Base-by-base conservation (phyloP, 2,797 vertebrate species). In the Galaxias olidus region DNA sequence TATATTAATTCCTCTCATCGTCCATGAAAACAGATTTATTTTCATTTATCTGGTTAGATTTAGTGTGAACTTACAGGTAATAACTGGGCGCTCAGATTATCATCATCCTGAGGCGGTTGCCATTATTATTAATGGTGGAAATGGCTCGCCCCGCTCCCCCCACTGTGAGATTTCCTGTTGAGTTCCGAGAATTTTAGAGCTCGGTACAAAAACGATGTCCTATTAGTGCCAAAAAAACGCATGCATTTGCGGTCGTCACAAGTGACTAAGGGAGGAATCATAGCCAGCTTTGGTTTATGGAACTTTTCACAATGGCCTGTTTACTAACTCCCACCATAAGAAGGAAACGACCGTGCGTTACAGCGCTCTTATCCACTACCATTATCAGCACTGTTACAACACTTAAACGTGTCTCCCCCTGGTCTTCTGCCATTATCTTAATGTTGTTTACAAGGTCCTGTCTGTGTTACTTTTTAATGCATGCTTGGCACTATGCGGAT, bases 121-220 rank as follows among this genome's bases (percentile, higher is more conserved):
- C 60, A 20, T 66, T 48, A 68, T 73, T 74, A 59, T 54, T 40
- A 30, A 64, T 76, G 63, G 59, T 51, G 60, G 87, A 82, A 88
- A 86, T 49, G 50, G 65, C 40, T 17, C 56, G 42, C 53, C 73
- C 47, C 43, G 17, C 51, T 70, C 48, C 62, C 67, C 67, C 75
- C 78, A 69, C 41, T 51, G 78, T 71, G 65, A 78, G 69, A 82
- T 77, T 86, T 90, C 87, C 88, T 86, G 85, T 86, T 86, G 74
- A 87, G 74, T 81, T 72, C 67, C 61, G 1, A 1, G 57, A 14
- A 63, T 61, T 80, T 76, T 55, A 40, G 30, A 49, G 13, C 48
- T 66, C 8, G 46, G 56, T 45, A 44, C 1, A 20, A 15, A 47
- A 42, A 42, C 43, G 40, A 53, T 45, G 50, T 53, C 47, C 42